These are phyloP conservation scores for Myodes glareolus DNA, from an alignment of 2,113 vertebrate species.

Conservation along the genomic window DNA sequence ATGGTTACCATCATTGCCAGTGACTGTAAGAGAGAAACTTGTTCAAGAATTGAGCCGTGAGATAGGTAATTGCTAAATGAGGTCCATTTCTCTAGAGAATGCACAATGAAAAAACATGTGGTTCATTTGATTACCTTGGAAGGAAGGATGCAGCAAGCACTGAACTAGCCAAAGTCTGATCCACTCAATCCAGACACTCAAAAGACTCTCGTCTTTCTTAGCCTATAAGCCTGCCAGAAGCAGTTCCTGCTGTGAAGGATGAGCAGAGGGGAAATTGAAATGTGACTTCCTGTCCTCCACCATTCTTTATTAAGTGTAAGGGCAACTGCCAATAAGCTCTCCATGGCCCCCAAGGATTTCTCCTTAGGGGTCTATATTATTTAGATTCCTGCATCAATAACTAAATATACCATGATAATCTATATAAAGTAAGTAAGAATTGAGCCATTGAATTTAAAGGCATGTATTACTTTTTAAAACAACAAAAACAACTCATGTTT, in stretches of 20 bases:
- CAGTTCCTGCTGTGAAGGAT: not conserved
- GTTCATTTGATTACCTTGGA: constrained; percentile 28
- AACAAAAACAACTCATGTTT: not conserved
- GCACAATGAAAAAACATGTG: not conserved
- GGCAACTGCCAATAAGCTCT: constrained; percentile 9
- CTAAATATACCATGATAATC: constrained; percentile 3
- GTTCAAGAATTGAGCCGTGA: not conserved
- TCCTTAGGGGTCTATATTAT: not conserved
- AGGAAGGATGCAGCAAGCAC: not conserved
- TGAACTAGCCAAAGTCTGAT: not conserved
- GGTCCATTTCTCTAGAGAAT: not conserved
- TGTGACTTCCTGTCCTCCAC: constrained; percentile 10
- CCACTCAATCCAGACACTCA: not conserved
- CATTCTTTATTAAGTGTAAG: constrained; percentile 30
- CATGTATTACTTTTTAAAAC: constrained; percentile 15
- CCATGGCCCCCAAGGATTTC: not conserved
- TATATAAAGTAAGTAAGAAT: constrained; percentile 2
- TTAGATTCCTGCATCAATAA: constrained; percentile 40
- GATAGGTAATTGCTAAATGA: not conserved
- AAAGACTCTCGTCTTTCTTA: not conserved
- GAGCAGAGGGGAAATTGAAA: constrained; percentile 16
- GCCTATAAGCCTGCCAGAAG: constrained; percentile 38
- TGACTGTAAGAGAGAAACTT: constrained; percentile 6
- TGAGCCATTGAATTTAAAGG: not conserved
- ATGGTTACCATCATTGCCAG: not conserved